Evolutionary conservation across 2,113 vertebrate species (phyloP).

Genomic region (Ranitomeya variabilis): DNA sequence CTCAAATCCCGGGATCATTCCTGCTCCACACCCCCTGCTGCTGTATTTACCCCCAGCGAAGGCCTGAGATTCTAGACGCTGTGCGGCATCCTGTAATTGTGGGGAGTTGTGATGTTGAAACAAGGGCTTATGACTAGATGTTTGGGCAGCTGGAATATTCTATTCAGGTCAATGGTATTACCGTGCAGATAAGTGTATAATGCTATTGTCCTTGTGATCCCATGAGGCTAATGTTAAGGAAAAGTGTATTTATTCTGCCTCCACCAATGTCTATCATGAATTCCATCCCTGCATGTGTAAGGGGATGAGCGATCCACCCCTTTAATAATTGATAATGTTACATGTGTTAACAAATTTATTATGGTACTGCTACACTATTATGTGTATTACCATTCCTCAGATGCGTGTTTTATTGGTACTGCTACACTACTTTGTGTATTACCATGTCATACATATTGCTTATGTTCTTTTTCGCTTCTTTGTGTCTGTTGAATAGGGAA

Average conservation of each 20-base stretch:
- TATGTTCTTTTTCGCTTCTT: too few relatives aligned
- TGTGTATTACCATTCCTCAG: too few relatives aligned
- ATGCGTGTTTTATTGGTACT: too few relatives aligned
- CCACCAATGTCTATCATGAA: too few relatives aligned
- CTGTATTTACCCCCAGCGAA: neutral
- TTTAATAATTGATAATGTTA: too few relatives aligned
- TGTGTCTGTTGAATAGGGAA: too few relatives aligned
- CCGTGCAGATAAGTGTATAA: neutral
- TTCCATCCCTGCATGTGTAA: too few relatives aligned
- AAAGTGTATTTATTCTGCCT: neutral
- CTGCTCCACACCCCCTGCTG: slow-evolving; percentile 5
- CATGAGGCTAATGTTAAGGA: neutral
- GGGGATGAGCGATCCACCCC: too few relatives aligned
- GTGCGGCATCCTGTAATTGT: slow-evolving; percentile 21
- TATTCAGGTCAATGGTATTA: neutral
- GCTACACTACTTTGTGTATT: too few relatives aligned
- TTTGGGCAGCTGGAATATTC: neutral
- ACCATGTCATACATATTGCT: too few relatives aligned
- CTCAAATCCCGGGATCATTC: slow-evolving; percentile 7
- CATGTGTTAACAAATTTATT: too few relatives aligned
- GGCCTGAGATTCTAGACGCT: neutral
- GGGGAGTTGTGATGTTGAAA: slow-evolving; percentile 1
- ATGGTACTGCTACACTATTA: too few relatives aligned
- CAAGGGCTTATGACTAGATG: neutral
- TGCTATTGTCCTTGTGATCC: neutral